phyloP scores from a whole-genome alignment of 2,888 invertebrate species.

The Microdon myrmicae region DNA sequence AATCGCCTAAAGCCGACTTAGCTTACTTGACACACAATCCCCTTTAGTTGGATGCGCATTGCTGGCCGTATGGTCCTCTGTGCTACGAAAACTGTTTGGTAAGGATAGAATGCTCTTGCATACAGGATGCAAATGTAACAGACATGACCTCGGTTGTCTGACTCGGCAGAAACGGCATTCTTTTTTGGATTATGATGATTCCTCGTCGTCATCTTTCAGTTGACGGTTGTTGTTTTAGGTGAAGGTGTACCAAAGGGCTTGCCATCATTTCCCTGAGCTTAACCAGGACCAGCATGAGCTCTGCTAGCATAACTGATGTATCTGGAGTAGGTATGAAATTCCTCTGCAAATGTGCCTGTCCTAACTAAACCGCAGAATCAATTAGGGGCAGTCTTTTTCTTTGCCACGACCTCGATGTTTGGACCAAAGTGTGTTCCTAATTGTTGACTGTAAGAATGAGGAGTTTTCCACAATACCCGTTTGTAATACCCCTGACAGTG shows the following conservation, averaged over 20 bases:
- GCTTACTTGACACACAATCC: constrained; percentile 25
- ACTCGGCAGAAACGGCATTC: constrained; percentile 44
- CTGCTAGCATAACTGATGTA: too few species aligned
- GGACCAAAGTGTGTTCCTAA: too few species aligned
- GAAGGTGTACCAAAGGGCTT: too few species aligned
- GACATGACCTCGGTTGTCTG: constrained; percentile 43
- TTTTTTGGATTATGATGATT: constrained; percentile 48
- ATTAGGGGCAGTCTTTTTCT: constrained; percentile 36
- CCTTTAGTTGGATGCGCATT: constrained; percentile 3
- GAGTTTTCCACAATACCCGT: too few species aligned
- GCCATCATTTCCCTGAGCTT: too few species aligned
- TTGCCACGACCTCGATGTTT: too few species aligned
- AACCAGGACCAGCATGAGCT: too few species aligned
- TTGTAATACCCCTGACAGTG: too few species aligned
- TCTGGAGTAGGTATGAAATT: too few species aligned
- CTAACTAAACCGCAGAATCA: constrained; percentile 39
- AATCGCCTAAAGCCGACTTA: constrained; percentile 39
- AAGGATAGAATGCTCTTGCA: constrained; percentile 21
- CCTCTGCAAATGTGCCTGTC: constrained; percentile 31
- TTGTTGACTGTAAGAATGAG: too few species aligned
- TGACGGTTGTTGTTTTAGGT: not conserved
- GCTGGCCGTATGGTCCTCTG: constrained; percentile 28
- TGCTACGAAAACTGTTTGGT: constrained; percentile 41
- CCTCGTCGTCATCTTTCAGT: constrained; percentile 26
- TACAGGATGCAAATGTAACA: constrained; percentile 40